Evolutionary conservation across 2,888 invertebrate genomes (phyloP).

Genomic region (Drosophila dives): DNA sequence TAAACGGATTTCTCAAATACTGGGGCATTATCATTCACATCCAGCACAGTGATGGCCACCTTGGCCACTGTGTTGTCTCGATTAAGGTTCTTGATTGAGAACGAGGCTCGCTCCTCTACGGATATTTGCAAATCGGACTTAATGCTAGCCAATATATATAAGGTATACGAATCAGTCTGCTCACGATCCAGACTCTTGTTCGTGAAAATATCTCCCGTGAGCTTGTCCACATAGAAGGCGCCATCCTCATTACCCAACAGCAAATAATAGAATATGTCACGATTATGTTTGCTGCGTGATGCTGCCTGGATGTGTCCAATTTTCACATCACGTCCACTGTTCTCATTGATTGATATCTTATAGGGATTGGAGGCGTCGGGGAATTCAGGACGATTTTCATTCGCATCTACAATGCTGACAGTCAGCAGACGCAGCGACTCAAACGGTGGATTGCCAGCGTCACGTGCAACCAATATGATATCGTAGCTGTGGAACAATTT

Average conservation of each 20-base stretch:
- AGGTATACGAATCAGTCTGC: slow-evolving; percentile 89
- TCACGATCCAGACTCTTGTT: slow-evolving; percentile 93
- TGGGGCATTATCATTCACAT: slow-evolving; percentile 94
- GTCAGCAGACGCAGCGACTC: slow-evolving; percentile 91
- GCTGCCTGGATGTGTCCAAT: slow-evolving; percentile 86
- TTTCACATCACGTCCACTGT: slow-evolving; percentile 87
- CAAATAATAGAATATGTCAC: slow-evolving; percentile 93
- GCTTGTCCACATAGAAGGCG: slow-evolving; percentile 91
- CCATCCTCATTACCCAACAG: slow-evolving; percentile 91
- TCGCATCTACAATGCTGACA: slow-evolving; percentile 91
- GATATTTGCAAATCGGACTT: slow-evolving; percentile 90
- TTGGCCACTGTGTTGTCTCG: slow-evolving; percentile 90
- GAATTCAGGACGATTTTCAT: slow-evolving; percentile 93
- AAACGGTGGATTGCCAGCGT: slow-evolving; percentile 93
- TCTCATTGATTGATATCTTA: slow-evolving; percentile 90
- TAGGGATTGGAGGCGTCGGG: slow-evolving; percentile 88
- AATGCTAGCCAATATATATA: slow-evolving; percentile 93
- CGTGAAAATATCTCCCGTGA: slow-evolving; percentile 91
- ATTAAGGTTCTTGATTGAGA: slow-evolving; percentile 85
- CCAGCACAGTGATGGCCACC: slow-evolving; percentile 90
- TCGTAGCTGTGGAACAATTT: slow-evolving; percentile 83
- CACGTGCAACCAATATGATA: slow-evolving; percentile 92
- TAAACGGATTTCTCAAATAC: slow-evolving; percentile 87
- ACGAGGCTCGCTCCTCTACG: slow-evolving; percentile 85
- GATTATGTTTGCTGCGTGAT: slow-evolving; percentile 91